phyloP scores from a whole-genome alignment of 1,140 invertebrate genomes.

The Drosophila repleta region DNA sequence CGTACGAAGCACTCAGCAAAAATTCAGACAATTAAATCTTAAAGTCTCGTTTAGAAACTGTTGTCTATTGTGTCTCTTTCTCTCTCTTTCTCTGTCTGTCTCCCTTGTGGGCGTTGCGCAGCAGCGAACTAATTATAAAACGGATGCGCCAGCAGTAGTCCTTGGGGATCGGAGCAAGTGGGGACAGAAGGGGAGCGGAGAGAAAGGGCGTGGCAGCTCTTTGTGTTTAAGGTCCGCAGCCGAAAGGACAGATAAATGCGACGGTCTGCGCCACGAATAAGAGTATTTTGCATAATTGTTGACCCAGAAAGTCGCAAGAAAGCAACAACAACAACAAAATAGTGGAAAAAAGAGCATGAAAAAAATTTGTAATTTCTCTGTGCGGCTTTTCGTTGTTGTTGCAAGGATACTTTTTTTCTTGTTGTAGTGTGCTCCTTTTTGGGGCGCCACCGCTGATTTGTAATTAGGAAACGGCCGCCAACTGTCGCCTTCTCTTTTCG shows the following conservation, averaged over 20 bases:
- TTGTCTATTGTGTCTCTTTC: constrained; percentile 27
- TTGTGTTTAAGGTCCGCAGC: constrained; percentile 59
- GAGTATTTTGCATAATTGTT: constrained; percentile 83
- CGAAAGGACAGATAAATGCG: constrained; percentile 75
- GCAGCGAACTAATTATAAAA: constrained; percentile 75
- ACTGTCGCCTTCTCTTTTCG: constrained; percentile 73
- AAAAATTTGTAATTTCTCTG: constrained; percentile 66
- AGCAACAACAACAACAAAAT: constrained; percentile 50
- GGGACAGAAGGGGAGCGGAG: neutral
- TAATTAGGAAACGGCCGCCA: constrained; percentile 83
- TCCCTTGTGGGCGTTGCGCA: constrained; percentile 21
- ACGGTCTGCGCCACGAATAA: constrained; percentile 73
- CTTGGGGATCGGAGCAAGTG: constrained; percentile 1
- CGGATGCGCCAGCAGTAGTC: constrained; percentile 56
- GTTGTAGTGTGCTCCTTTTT: constrained; percentile 22
- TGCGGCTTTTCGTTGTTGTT: constrained; percentile 37
- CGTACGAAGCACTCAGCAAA: constrained; percentile 61
- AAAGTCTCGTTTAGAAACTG: constrained; percentile 72
- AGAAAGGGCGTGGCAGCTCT: constrained; percentile 10
- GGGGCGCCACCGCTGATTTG: constrained; percentile 71
- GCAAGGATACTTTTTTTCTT: constrained; percentile 31
- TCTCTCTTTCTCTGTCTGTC: neutral
- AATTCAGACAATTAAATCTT: constrained; percentile 78
- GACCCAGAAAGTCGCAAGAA: constrained; percentile 75
- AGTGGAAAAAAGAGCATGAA: constrained; percentile 31